Evolutionary conservation across 2,113 vertebrate species (phyloP), one percentile per base, ranked within the genome.

Genomic region (Dicaeum eximium): DNA sequence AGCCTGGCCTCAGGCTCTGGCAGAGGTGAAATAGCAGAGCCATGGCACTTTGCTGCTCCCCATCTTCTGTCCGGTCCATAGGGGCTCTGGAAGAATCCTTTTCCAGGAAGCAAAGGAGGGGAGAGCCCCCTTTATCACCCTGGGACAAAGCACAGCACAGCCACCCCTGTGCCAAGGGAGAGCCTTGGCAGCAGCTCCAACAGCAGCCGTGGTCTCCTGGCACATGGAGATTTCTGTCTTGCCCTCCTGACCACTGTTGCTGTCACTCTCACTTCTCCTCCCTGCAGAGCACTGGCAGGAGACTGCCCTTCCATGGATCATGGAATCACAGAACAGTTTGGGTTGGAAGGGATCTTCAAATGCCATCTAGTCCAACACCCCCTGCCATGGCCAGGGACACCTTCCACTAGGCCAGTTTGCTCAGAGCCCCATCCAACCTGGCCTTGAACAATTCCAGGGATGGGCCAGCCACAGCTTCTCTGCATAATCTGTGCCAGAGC

Each of bases 271-370:
- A 38, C 16, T 15, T 40, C 73, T 69, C 42, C n/a, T 75, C 38
- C 62, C 33, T 17, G 11, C 54, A 22, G 31, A 3, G 30, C 53
- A 11, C 18, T n/a, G 58, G 14, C 13, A 53, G 40, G 38, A 37
- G 24, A 14, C 4, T 0, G 0, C 27, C 42, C 12, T 72, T 67
- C 11, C 1, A 10, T 7, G 7, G 42, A 56, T 37, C 35, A 10
- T 23, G 67, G 60, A 81, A 38, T 45, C 51, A 58, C 33, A 58
- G 37, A 33, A 45, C 33, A 66, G 33, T 45, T 88, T 73, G 44
- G 33, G 5, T 44, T 57, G 15, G 37, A 65, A 71, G 25, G 21
- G 40, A 44, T 37, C 37, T 57, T 51, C 44, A 66, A 42, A 58
- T 27, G 27, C 10, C 33, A 44, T 42, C 23, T 23, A 65, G 7